Evolutionary conservation across 2,888 invertebrate genomes (phyloP), one percentile per base, ranked within the genome.

Genomic region (Sesamia inferens): DNA sequence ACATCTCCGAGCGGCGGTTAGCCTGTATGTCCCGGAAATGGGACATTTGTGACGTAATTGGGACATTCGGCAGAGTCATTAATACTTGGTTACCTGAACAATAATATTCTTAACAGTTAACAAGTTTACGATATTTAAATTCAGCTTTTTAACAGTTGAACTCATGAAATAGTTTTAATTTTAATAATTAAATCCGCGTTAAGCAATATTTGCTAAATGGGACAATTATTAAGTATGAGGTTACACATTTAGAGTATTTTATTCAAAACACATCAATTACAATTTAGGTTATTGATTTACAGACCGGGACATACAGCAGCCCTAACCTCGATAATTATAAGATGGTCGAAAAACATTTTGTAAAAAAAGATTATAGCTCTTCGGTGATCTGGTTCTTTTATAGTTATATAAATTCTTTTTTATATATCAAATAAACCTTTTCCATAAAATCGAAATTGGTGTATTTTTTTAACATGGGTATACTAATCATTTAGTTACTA

Each of bases 391-490:
- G 96, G 96, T 94, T 91, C 92, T 94, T 88, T 89, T 78, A 89
- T 92, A 93, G 91, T 92, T 93, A 91, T 92, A 93, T 93, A 91
- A 89, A 92, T 92, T 91, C 89, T 91, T 92, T 93, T 94, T 93
- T 94, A 94, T 94, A 95, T 94, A 94, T 94, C 92, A 93, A 95
- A 95, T 94, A 90, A 95, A 95, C 94, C 95, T 95, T 95, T 95
- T 94, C 95, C 94, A 95, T 95, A 94, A 95, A 96, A 96, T 95
- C 95, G 90, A 95, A 79, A 89, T 89, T 94, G 95, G 96, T 95
- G 96, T 96, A 96, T 96, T 96, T 92, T 96, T 96, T 96, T 96
- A 96, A 96, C 95, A 95, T 96, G 96, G 96, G 96, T 88, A 87
- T 93, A 96, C 96, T 96, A 96, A 96, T 96, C 85, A 86, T 85